phyloP scores from a whole-genome alignment of 2,888 invertebrate genomes.

The Caenorhabditis wallacei region DNA sequence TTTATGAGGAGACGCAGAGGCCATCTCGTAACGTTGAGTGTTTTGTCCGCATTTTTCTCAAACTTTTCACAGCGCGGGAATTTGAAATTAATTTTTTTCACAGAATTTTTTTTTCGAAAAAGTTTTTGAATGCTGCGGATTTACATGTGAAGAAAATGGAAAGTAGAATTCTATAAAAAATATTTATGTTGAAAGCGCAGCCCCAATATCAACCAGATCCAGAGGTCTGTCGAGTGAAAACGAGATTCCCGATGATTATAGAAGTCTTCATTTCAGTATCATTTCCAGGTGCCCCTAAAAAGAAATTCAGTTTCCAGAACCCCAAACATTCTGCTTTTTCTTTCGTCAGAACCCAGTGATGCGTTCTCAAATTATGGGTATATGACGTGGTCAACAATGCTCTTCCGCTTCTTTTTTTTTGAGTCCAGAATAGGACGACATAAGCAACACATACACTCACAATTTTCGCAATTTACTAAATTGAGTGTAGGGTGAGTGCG shows the following conservation, averaged over 20 bases:
- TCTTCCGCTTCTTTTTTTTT: constrained; percentile 18
- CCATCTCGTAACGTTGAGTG: constrained; percentile 17
- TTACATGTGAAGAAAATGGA: too few species aligned
- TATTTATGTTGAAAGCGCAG: too few species aligned
- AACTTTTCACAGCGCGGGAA: too few species aligned
- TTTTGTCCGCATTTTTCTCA: constrained; percentile 11
- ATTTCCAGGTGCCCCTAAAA: too few species aligned
- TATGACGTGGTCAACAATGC: constrained; percentile 47
- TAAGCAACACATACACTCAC: constrained; percentile 55
- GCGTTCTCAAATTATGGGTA: constrained; percentile 53
- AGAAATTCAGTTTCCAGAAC: background rate
- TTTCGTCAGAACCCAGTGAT: constrained; percentile 43
- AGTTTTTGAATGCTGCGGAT: too few species aligned
- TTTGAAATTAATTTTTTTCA: too few species aligned
- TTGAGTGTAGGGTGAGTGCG: constrained; percentile 50
- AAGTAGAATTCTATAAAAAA: too few species aligned
- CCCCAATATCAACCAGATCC: too few species aligned
- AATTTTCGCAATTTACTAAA: constrained; percentile 58
- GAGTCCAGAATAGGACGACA: constrained; percentile 30
- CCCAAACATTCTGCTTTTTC: background rate
- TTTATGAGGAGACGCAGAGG: constrained; percentile 13
- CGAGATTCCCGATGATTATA: too few species aligned
- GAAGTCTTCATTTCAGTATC: too few species aligned
- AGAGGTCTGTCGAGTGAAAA: too few species aligned
- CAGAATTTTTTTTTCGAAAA: too few species aligned